Conservation (phyloP, 2,888 invertebrate species). For the Elegia similella region DNA sequence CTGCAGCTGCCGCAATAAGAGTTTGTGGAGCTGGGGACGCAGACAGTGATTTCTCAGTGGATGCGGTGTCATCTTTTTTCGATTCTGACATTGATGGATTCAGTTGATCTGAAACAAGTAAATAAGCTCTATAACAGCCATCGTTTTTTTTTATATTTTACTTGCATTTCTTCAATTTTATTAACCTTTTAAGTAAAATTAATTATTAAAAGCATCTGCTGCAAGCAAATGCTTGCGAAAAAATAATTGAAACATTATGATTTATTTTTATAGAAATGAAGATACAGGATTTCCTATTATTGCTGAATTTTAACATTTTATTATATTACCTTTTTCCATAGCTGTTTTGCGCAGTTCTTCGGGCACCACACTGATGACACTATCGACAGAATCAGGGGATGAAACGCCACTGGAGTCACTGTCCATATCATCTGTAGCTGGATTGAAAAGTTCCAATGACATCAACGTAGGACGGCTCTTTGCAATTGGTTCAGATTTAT, state of each 20-base stretch:
- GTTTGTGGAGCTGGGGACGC: constrained; percentile 63
- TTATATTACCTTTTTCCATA: constrained; percentile 64
- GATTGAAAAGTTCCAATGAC: constrained; percentile 92
- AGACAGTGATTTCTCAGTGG: constrained; percentile 42
- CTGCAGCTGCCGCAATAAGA: constrained; percentile 84
- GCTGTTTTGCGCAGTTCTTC: constrained; percentile 80
- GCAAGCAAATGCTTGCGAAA: too few relatives aligned
- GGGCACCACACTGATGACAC: constrained; percentile 90
- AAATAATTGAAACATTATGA: too few relatives aligned
- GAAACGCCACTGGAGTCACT: constrained; percentile 94
- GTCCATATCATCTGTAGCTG: constrained; percentile 94
- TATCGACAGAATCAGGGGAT: constrained; percentile 93
- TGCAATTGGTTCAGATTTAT: constrained; percentile 82
- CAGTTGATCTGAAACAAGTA: constrained; percentile 51
- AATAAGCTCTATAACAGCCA: background rate
- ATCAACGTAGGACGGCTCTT: constrained; percentile 88
- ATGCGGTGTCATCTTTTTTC: constrained; percentile 45
- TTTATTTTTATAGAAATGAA: too few relatives aligned
- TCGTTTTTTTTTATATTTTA: background rate
- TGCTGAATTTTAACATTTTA: background rate
- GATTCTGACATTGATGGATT: constrained; percentile 40
- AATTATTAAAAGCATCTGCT: too few relatives aligned
- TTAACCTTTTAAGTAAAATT: too few relatives aligned
- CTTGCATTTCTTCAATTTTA: too few relatives aligned
- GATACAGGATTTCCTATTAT: too few relatives aligned